Conservation (phyloP, 1,140 invertebrate genomes). For the Harpegnathos saltator region DNA sequence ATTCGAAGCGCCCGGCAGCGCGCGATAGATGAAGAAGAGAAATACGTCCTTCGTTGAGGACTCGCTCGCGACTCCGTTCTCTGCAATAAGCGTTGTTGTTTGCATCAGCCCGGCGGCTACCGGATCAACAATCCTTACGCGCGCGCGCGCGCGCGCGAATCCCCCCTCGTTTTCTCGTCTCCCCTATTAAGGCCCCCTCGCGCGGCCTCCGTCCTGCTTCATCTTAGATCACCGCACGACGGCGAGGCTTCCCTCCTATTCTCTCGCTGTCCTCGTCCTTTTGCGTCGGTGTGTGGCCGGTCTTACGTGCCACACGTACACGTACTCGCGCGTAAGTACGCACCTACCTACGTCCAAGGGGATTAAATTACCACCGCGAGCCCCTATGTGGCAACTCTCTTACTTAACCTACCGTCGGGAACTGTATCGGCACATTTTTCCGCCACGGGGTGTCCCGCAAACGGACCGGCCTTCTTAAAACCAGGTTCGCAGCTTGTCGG, state of each 20-base stretch:
- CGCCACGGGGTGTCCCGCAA: slow-evolving; percentile 69
- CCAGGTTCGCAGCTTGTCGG: slow-evolving; percentile 20
- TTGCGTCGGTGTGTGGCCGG: slow-evolving; percentile 58
- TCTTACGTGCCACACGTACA: slow-evolving; percentile 69
- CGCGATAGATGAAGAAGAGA: background rate
- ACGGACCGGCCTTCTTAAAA: slow-evolving; percentile 54
- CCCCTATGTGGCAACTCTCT: slow-evolving; percentile 77
- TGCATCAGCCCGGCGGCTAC: slow-evolving; percentile 12
- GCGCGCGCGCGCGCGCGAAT: too few relatives aligned
- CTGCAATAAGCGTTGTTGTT: slow-evolving; percentile 19
- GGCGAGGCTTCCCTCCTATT: slow-evolving; percentile 34
- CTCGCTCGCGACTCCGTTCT: background rate
- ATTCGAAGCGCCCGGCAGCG: too few relatives aligned
- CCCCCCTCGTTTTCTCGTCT: background rate
- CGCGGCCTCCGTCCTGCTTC: slow-evolving; percentile 16
- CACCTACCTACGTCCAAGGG: slow-evolving; percentile 71
- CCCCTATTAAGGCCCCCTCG: background rate
- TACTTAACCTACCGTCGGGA: slow-evolving; percentile 77
- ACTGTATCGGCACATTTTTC: slow-evolving; percentile 76
- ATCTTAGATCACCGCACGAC: slow-evolving; percentile 44
- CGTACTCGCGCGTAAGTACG: slow-evolving; percentile 68
- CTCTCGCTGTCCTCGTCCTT: slow-evolving; percentile 53
- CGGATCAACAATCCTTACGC: slow-evolving; percentile 47
- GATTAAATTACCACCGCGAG: slow-evolving; percentile 77
- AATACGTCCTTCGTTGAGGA: background rate